phyloP scores from a whole-genome alignment of 2,888 invertebrate species.

The Lasioglossum villosulum region DNA sequence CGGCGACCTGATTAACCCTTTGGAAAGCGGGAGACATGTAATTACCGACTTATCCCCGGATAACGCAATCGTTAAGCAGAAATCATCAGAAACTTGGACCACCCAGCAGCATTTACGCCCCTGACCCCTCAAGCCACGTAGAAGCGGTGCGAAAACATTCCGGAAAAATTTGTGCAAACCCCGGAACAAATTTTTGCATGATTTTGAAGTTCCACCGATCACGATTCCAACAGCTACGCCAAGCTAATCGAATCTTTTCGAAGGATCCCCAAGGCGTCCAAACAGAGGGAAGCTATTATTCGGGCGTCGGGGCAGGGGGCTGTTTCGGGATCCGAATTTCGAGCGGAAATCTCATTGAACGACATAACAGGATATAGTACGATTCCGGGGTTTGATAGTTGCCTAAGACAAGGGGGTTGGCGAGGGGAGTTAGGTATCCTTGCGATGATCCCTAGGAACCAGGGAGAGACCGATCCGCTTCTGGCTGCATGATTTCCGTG shows the following conservation, averaged over 20 bases:
- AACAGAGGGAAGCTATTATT: constrained; percentile 18
- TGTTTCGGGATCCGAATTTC: constrained; percentile 23
- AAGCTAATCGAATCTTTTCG: neutral
- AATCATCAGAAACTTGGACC: constrained; percentile 63
- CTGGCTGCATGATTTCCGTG: constrained; percentile 49
- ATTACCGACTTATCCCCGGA: constrained; percentile 74
- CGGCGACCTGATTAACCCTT: constrained; percentile 77
- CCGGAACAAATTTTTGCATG: too few species aligned
- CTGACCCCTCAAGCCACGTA: too few species aligned
- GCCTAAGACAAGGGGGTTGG: constrained; percentile 27
- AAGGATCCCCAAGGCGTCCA: neutral
- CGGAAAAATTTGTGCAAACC: too few species aligned
- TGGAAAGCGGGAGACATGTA: constrained; percentile 75
- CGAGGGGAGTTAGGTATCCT: neutral
- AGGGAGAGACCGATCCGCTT: constrained; percentile 45
- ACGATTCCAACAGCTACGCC: neutral
- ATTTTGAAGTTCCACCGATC: neutral
- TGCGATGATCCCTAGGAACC: constrained; percentile 32
- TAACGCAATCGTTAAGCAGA: constrained; percentile 75
- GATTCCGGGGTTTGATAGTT: constrained; percentile 37
- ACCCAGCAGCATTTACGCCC: too few species aligned
- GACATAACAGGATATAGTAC: constrained; percentile 49
- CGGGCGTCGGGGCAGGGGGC: neutral
- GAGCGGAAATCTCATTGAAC: constrained; percentile 57
- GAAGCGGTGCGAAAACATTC: neutral